Evolutionary conservation across 2,888 invertebrate genomes (phyloP).

Genomic region (Drosophila flavopinicola): DNA sequence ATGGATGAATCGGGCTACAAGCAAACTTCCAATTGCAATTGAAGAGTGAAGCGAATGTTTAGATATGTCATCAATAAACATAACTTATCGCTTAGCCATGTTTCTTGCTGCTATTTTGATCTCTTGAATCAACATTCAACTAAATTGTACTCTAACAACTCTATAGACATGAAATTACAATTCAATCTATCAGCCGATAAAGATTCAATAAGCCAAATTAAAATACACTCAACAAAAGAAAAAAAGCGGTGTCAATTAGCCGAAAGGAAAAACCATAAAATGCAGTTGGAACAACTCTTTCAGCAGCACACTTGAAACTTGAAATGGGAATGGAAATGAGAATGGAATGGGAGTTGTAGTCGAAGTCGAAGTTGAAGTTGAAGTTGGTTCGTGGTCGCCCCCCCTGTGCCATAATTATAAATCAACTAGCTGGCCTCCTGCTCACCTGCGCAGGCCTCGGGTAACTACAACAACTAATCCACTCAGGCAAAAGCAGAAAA

Average conservation of each 20-base stretch:
- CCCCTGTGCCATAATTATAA: constrained; percentile 65
- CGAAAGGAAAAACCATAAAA: constrained; percentile 27
- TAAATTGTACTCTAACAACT: neutral
- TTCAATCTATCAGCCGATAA: neutral
- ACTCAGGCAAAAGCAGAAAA: constrained; percentile 60
- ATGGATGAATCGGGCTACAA: too few relatives aligned
- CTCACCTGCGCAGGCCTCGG: constrained; percentile 8
- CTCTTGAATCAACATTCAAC: too few relatives aligned
- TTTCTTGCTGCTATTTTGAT: too few relatives aligned
- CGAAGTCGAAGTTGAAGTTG: too few relatives aligned
- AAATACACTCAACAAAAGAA: neutral
- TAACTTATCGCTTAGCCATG: too few relatives aligned
- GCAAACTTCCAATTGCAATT: too few relatives aligned
- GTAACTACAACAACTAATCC: constrained; percentile 62
- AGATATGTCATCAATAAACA: neutral
- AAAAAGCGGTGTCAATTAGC: constrained; percentile 42
- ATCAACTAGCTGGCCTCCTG: constrained; percentile 65
- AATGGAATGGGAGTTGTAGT: constrained; percentile 15
- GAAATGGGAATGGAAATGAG: constrained; percentile 15
- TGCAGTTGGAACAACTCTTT: constrained; percentile 20
- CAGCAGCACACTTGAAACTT: constrained; percentile 35
- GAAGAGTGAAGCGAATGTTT: too few relatives aligned
- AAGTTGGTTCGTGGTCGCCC: constrained; percentile 23
- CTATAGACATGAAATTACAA: neutral
- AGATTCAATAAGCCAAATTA: constrained; percentile 2